Conservation (phyloP, 2,113 vertebrate genomes). For the Panthera uncia region DNA sequence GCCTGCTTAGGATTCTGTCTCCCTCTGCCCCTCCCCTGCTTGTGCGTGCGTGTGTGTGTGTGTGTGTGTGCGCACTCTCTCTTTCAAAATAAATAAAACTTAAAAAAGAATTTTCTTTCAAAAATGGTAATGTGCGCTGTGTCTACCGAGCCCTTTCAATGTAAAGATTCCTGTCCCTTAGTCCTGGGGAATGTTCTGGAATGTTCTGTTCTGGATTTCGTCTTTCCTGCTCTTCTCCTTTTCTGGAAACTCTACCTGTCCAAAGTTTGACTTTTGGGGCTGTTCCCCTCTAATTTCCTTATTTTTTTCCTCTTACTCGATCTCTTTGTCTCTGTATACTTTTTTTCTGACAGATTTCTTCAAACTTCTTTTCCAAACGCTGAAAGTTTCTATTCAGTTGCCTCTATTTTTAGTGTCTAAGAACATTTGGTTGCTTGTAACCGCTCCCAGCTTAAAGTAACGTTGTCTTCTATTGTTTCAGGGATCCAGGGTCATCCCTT, state of each 20-base stretch:
- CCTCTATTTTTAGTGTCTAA: not conserved
- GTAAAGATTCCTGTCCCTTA: no score
- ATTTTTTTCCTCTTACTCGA: not conserved
- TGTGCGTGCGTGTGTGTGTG: no score
- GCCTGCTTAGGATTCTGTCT: no score
- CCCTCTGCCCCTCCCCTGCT: no score
- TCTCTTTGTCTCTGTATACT: not conserved
- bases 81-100: no score
- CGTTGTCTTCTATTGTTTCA: not conserved
- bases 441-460: not conserved
- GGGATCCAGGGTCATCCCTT: accelerated
- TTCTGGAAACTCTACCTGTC: not conserved
- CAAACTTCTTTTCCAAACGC: not conserved
- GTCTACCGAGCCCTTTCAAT: not conserved
- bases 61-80: accelerated
- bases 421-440: not conserved
- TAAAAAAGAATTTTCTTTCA: not conserved
- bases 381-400: not conserved
- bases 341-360: not conserved
- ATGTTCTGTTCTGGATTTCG: not conserved
- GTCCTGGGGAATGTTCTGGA: not conserved
- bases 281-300: not conserved
- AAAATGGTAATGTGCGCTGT: no score
- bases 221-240: no score
- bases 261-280: not conserved